These are phyloP conservation scores for Mimas tiliae DNA, from an alignment of 2,888 invertebrate genomes.

Conservation along the genomic window DNA sequence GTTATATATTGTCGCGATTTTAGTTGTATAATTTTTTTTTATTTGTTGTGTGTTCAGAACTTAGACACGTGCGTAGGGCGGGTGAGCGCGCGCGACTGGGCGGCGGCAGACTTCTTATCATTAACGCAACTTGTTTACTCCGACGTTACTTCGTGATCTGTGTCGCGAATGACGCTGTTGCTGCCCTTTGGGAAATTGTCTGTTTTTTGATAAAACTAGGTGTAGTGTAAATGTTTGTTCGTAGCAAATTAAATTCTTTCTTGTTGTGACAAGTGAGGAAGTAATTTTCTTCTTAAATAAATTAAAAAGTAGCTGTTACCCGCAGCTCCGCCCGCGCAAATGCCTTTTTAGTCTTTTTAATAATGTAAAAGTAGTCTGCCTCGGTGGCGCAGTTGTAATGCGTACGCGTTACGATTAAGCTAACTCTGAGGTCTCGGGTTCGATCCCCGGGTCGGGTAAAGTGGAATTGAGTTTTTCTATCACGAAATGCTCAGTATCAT, in stretches of 20 bases:
- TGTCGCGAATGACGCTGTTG: conserved; percentile 58
- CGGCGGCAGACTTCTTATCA: conserved; percentile 72
- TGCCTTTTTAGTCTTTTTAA: too few species aligned
- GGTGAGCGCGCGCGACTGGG: conserved; percentile 75
- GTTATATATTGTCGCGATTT: not conserved
- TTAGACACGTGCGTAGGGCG: conserved; percentile 68
- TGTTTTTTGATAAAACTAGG: conserved; percentile 4
- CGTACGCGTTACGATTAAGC: too few species aligned
- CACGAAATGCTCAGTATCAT: too few species aligned
- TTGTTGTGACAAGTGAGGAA: not conserved
- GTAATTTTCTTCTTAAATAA: not conserved
- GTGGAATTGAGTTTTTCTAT: too few species aligned
- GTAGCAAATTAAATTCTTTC: not conserved
- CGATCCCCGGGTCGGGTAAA: too few species aligned
- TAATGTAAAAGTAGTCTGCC: too few species aligned
- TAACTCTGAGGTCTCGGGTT: too few species aligned
- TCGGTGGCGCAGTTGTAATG: too few species aligned
- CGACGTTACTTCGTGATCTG: conserved; percentile 65
- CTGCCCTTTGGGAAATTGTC: conserved; percentile 36
- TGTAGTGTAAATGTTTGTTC: not conserved
- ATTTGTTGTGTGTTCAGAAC: conserved; percentile 1
- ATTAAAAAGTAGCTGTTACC: too few species aligned
- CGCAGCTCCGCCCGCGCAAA: too few species aligned
- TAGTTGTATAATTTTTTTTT: conserved; percentile 9
- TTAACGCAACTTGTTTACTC: conserved; percentile 72